Conservation (phyloP, 1,140 invertebrate species). For the Streblospio benedicti region DNA sequence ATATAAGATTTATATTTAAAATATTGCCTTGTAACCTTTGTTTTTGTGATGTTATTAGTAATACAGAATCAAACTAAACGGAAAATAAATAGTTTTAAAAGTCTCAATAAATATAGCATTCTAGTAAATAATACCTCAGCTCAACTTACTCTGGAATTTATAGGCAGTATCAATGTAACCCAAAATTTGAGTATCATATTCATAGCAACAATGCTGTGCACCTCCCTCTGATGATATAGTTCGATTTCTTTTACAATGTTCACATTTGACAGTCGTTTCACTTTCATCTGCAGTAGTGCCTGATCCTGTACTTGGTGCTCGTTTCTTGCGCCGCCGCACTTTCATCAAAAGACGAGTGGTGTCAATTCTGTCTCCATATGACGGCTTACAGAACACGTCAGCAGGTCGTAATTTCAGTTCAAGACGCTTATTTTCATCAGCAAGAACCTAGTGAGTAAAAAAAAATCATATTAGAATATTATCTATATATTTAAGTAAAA, state of each 20-base stretch:
- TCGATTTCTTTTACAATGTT: too few relatives aligned
- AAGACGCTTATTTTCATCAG: slow-evolving; percentile 48
- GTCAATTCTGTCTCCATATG: slow-evolving; percentile 58
- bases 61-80: too few relatives aligned
- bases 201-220: too few relatives aligned
- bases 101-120: too few relatives aligned
- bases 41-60: too few relatives aligned
- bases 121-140: too few relatives aligned
- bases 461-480: too few relatives aligned
- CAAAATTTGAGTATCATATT: slow-evolving; percentile 52
- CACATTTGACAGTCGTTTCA: slow-evolving; percentile 19
- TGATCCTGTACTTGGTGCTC: slow-evolving; percentile 5
- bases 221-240: too few relatives aligned
- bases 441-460: too few relatives aligned
- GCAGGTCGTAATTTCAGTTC: slow-evolving; percentile 68
- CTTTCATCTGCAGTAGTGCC: slow-evolving; percentile 26
- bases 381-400: slow-evolving; percentile 68
- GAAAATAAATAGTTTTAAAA: too few relatives aligned
- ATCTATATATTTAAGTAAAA: too few relatives aligned
- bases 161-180: slow-evolving; percentile 62
- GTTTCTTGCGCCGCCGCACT: slow-evolving; percentile 42
- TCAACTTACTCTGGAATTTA: slow-evolving; percentile 65
- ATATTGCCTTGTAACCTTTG: too few relatives aligned
- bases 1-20: slow-evolving; percentile 14
- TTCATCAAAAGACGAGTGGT: slow-evolving; percentile 63